These are phyloP conservation scores for Polymixis flavicincta DNA, from an alignment of 2,888 invertebrate genomes.

Conservation along the genomic window DNA sequence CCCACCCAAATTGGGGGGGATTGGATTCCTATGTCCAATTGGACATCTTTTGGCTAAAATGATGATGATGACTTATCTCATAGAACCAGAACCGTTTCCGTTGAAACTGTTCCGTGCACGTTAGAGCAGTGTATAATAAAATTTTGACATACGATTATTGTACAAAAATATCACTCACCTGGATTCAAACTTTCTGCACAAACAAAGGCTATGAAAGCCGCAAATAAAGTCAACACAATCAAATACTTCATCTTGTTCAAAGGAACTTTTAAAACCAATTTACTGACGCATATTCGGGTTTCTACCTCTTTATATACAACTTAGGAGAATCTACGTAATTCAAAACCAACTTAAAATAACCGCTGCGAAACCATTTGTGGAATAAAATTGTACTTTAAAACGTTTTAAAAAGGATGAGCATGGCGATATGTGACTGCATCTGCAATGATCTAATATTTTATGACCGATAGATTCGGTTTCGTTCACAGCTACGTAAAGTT, in stretches of 20 bases:
- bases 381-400: background rate
- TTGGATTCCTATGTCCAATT: too few species aligned
- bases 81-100: too few species aligned
- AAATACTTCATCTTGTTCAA: constrained; percentile 42
- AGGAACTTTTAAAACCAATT: background rate
- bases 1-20: too few species aligned
- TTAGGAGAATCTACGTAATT: background rate
- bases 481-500: constrained; percentile 8
- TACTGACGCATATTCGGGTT: background rate
- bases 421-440: background rate
- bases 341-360: background rate
- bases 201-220: constrained; percentile 22
- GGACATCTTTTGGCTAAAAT: too few species aligned
- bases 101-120: too few species aligned
- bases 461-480: background rate
- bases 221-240: constrained; percentile 17
- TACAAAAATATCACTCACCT: constrained; percentile 25
- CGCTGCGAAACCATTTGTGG: background rate
- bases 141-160: background rate
- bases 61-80: too few species aligned
- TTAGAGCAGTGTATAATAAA: too few species aligned
- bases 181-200: constrained; percentile 16
- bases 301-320: constrained; percentile 18
- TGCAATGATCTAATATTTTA: background rate
- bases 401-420: background rate